A percentile compares a stretch with the other conserved stretches of the same genome.
phyloP scores from a whole-genome alignment of 2,113 vertebrate genomes.

The Gallinago paraguaiae region DNA sequence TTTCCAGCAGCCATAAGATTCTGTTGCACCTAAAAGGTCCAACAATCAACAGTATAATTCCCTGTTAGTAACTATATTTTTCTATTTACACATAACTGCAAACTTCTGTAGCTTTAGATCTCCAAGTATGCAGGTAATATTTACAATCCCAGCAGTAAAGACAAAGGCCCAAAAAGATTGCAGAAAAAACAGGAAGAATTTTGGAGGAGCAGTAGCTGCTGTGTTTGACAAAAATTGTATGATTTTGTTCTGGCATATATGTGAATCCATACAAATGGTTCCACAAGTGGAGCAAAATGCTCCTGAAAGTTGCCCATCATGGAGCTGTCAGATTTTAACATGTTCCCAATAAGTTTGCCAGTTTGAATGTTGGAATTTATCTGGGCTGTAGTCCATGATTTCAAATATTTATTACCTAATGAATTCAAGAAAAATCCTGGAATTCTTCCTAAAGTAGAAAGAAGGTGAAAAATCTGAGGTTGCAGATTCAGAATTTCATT shows the following conservation, averaged over 20 bases:
- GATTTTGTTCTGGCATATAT: not conserved
- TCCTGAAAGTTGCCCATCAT: not conserved
- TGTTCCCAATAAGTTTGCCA: not conserved
- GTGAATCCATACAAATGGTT: not conserved
- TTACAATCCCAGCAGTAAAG: not conserved
- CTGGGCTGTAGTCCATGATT: not conserved
- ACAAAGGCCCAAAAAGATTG: not conserved
- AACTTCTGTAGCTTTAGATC: not conserved
- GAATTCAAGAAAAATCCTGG: not conserved
- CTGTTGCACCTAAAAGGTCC: not conserved
- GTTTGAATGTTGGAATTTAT: not conserved
- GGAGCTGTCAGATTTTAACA: not conserved
- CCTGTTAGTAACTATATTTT: not conserved
- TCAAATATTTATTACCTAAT: not conserved
- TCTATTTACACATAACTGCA: not conserved
- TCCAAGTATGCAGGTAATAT: not conserved
- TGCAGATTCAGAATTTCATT: not conserved
- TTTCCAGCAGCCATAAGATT: not conserved
- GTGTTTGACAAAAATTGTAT: not conserved
- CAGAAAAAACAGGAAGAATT: not conserved
- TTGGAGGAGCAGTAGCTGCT: not conserved
- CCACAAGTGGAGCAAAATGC: not conserved
- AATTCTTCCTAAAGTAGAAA: not conserved
- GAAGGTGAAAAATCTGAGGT: not conserved
- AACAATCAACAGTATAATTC: not conserved